Percentiles rank a stretch among this genome's conserved stretches.
Evolutionary conservation across 2,888 invertebrate species (phyloP).

Genomic region (Saturnia japonica): DNA sequence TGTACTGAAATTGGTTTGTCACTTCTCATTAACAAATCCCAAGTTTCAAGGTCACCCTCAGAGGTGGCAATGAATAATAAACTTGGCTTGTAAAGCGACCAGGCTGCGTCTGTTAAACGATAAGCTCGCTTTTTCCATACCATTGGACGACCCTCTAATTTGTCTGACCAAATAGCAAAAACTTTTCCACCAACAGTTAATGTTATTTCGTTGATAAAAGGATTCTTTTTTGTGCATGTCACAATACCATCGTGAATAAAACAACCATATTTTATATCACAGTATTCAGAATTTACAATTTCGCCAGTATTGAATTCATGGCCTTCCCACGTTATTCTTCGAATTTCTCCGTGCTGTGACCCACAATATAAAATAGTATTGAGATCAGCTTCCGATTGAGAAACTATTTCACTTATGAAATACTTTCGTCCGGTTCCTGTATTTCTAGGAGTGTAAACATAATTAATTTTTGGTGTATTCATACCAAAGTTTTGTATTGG

Average conservation of each 20-base stretch:
- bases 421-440: slow-evolving; percentile 67
- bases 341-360: slow-evolving; percentile 71
- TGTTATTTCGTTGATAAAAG: slow-evolving; percentile 82
- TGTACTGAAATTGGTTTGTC: slow-evolving; percentile 86
- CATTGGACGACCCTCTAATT: slow-evolving; percentile 82
- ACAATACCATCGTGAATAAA: slow-evolving; percentile 88
- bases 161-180: slow-evolving; percentile 88
- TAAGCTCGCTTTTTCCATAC: slow-evolving; percentile 84
- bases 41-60: slow-evolving; percentile 90
- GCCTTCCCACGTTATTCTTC: slow-evolving; percentile 84
- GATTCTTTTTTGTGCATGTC: slow-evolving; percentile 82
- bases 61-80: slow-evolving; percentile 86
- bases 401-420: slow-evolving; percentile 58
- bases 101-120: slow-evolving; percentile 84
- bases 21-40: slow-evolving; percentile 88
- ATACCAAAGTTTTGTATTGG: slow-evolving; percentile 72
- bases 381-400: slow-evolving; percentile 55
- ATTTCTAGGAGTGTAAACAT: slow-evolving; percentile 54
- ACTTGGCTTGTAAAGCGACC: slow-evolving; percentile 89
- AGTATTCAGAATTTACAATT: slow-evolving; percentile 82
- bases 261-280: slow-evolving; percentile 67
- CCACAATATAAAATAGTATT: slow-evolving; percentile 60
- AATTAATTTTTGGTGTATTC: slow-evolving; percentile 56
- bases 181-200: slow-evolving; percentile 88
- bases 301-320: slow-evolving; percentile 84